Base-by-base conservation (phyloP, 2,888 invertebrate species). In the Anaspis maculata region DNA sequence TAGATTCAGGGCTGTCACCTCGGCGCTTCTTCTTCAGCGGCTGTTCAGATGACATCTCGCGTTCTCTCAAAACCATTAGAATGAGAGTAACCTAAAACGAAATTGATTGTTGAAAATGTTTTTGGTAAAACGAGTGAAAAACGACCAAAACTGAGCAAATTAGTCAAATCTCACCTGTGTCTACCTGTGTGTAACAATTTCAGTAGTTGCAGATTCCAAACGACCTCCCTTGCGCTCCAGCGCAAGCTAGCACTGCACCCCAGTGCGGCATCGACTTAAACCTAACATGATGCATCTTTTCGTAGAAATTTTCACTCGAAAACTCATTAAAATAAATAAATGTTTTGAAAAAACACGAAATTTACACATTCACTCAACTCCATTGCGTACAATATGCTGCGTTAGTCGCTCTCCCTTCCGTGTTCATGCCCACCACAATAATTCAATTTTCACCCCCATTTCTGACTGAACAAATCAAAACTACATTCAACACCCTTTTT, bases 1-100 rank as follows among this genome's bases (percentile, higher is more conserved):
- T 27, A 28, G 72, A 72, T 41, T 74, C 73, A 6, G 74, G 73
- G 48, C 79, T 66, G 39, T 67, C 69, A 27, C 61, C 66, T 48
- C 84, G 78, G 56, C 84, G 76, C 61, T 87, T 81, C 70, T 88
- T 88, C 62, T 84, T 86, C 52, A 82, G 80, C 48, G 88, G 88
- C 68, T 87, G 87, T 67, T 85, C 82, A 49, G 77, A 78, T 58
- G 76, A 37, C 37, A 41, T 41, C 10, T 39, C 35, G 21, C 32
- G 32, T 25, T 42, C 34, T 39, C 37, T 37, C 37, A 42, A 42
- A 40, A 47, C 47, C 47, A 47, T 47, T 45, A 45, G 42, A 44
- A 24, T 9, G 19, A 19, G 19, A 9, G 19, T 9, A 5, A 5
- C 19, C 19, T 19, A 9, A 9, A 19, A 6, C 19, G 5, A n/a